These are phyloP conservation scores for Odiellus spinosus DNA, from an alignment of 2,888 invertebrate species.

Conservation along the genomic window DNA sequence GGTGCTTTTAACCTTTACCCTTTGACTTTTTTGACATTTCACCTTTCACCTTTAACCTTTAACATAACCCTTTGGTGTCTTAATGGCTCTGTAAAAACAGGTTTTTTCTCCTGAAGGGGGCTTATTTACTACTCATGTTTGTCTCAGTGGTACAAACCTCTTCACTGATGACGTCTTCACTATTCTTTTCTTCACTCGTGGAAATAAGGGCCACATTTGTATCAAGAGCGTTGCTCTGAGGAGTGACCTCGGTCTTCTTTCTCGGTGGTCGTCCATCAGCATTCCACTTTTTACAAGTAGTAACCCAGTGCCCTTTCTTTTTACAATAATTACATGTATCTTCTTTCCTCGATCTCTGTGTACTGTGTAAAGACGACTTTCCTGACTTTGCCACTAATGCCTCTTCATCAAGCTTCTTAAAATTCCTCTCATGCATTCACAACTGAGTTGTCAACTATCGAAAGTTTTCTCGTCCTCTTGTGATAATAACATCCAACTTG, in stretches of 20 bases:
- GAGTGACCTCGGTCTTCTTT: neutral
- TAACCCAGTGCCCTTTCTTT: constrained; percentile 7
- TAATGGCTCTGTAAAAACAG: no score
- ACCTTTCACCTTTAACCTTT: no score
- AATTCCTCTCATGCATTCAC: neutral
- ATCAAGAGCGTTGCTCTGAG: neutral
- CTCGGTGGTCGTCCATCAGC: constrained; percentile 6
- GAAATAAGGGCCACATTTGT: neutral
- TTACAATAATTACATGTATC: constrained; percentile 8
- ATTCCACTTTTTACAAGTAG: constrained; percentile 2
- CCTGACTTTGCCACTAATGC: neutral
- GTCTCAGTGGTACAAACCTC: neutral
- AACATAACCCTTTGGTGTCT: no score
- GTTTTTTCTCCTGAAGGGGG: no score
- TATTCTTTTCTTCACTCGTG: neutral
- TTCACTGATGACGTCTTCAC: neutral
- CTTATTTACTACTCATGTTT: no score
- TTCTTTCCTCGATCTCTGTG: neutral
- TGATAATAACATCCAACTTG: constrained; percentile 1
- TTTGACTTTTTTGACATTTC: no score
- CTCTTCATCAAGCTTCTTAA: neutral
- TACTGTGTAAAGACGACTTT: neutral
- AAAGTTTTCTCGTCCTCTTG: constrained; percentile 1
- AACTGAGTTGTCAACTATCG: neutral
- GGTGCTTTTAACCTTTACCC: no score